Conservation (phyloP, 2,888 invertebrate genomes). For the Busseola fusca region DNA sequence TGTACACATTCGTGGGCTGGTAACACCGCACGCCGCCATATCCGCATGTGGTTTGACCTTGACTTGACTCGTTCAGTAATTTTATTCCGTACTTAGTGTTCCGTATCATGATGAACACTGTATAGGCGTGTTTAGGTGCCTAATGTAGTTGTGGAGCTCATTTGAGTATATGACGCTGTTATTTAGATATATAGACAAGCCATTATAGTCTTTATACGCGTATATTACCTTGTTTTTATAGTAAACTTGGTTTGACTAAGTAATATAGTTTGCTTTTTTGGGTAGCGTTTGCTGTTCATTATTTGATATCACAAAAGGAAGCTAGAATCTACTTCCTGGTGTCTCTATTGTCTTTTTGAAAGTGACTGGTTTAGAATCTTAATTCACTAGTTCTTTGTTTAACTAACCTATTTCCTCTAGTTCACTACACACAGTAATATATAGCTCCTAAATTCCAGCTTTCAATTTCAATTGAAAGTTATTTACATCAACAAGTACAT, state of each 20-base stretch:
- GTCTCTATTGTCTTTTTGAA: constrained; percentile 30
- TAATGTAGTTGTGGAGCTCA: constrained; percentile 60
- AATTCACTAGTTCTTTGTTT: constrained; percentile 30
- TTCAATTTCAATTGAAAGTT: constrained; percentile 44
- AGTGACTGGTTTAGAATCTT: constrained; percentile 23
- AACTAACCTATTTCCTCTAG: neutral
- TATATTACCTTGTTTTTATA: constrained; percentile 27
- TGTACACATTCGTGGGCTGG: constrained; percentile 69
- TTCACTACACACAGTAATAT: neutral
- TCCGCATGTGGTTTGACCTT: constrained; percentile 83
- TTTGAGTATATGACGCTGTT: constrained; percentile 51
- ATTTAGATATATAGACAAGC: constrained; percentile 46
- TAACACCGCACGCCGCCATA: constrained; percentile 77
- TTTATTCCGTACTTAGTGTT: constrained; percentile 83
- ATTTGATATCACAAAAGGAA: constrained; percentile 38
- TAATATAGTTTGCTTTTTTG: constrained; percentile 13
- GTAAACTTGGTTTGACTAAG: constrained; percentile 9
- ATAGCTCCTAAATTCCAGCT: constrained; percentile 15
- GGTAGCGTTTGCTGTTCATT: constrained; percentile 20
- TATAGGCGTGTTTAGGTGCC: constrained; percentile 69
- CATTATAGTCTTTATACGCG: constrained; percentile 40
- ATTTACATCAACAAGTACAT: constrained; percentile 23
- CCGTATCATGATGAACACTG: constrained; percentile 81
- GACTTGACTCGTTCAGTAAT: constrained; percentile 77
- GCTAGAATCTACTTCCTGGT: constrained; percentile 21